Evolutionary conservation across 23 tunicate genomes (phyloP).

Genomic region (Phallusia fumigata): DNA sequence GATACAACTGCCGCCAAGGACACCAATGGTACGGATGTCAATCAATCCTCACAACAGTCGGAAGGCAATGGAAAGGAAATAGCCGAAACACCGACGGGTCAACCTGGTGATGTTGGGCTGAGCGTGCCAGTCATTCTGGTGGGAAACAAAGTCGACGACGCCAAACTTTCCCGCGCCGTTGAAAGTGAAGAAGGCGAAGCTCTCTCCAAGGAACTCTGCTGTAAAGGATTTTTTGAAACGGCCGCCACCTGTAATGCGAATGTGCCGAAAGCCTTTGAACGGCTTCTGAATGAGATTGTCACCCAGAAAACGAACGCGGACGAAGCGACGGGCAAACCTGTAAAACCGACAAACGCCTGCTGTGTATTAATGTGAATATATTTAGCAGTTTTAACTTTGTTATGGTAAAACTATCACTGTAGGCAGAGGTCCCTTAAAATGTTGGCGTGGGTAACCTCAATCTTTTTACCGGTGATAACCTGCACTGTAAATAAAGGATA

Average conservation of each 20-base stretch:
- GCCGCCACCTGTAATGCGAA: constrained; percentile 88
- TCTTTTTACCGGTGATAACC: too few species aligned
- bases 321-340: neutral
- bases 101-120: constrained; percentile 24
- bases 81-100: constrained; percentile 35
- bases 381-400: too few species aligned
- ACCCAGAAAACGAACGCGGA: neutral
- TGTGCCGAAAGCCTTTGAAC: constrained; percentile 63
- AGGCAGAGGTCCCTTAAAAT: too few species aligned
- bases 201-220: constrained; percentile 39
- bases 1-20: neutral
- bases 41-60: neutral
- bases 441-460: too few species aligned
- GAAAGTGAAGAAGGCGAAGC: constrained; percentile 50
- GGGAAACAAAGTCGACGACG: constrained; percentile 92
- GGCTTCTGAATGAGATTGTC: constrained; percentile 32
- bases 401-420: too few species aligned
- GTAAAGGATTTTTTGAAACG: constrained; percentile 77
- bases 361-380: neutral
- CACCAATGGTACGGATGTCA: constrained; percentile 10
- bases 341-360: neutral
- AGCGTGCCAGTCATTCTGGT: constrained; percentile 65
- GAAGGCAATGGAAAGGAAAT: neutral
- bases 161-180: constrained; percentile 60
- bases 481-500: too few species aligned